phyloP scores from a whole-genome alignment of 1,140 invertebrate species.

The Cydia fagiglandana region DNA sequence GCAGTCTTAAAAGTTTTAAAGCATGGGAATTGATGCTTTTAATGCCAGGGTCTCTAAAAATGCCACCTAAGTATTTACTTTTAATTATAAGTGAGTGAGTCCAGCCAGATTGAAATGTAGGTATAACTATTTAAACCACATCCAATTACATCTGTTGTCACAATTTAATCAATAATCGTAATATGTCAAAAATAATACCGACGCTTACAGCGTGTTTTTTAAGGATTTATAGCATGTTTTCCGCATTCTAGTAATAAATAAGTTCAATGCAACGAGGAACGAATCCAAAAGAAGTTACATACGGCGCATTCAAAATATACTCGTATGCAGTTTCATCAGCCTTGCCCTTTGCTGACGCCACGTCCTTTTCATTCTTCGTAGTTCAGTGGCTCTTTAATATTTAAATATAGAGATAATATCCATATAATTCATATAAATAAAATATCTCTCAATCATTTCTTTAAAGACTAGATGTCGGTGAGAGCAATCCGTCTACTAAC shows the following conservation, averaged over 20 bases:
- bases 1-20: neutral
- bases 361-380: neutral
- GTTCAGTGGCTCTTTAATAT: neutral
- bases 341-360: neutral
- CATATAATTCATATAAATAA: no score
- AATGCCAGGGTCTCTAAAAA: constrained; percentile 4
- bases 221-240: no score
- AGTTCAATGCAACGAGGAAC: neutral
- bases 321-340: neutral
- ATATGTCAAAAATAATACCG: neutral
- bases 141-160: neutral
- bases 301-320: neutral
- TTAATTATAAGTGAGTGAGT: neutral
- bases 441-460: no score
- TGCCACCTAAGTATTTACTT: neutral
- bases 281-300: neutral
- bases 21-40: neutral
- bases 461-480: no score
- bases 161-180: neutral
- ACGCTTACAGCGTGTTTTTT: no score
- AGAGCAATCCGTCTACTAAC: no score
- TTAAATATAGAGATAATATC: neutral
- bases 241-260: neutral
- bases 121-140: no score
- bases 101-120: no score